Percentiles rank a stretch among this genome's conserved stretches.
Conservation (phyloP, 2,888 invertebrate species). For the Pediacus dermestoides region DNA sequence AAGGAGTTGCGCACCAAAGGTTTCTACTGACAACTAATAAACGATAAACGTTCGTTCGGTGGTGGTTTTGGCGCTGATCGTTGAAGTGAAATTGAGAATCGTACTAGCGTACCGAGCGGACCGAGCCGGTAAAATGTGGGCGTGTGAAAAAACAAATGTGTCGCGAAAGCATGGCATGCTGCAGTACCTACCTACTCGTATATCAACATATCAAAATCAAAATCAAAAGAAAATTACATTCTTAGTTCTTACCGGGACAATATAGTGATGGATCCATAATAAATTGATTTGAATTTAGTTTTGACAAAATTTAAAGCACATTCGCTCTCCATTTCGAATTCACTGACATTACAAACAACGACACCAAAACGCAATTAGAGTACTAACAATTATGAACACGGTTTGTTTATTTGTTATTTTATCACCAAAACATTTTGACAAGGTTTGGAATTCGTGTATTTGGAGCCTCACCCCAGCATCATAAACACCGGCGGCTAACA, state of each 20-base stretch:
- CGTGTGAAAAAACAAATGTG: slow-evolving; percentile 3
- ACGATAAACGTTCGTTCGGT: too few relatives aligned
- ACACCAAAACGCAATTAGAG: slow-evolving; percentile 5
- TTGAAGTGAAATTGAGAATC: background rate
- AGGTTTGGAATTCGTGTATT: slow-evolving; percentile 25
- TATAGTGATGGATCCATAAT: slow-evolving; percentile 46
- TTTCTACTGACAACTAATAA: background rate
- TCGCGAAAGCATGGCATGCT: background rate
- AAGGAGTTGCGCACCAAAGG: too few relatives aligned
- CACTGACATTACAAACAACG: slow-evolving; percentile 37
- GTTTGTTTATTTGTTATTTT: slow-evolving; percentile 12
- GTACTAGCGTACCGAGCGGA: too few relatives aligned
- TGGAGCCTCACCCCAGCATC: slow-evolving; percentile 38
- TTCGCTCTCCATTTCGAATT: slow-evolving; percentile 35
- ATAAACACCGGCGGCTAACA: slow-evolving; percentile 37
- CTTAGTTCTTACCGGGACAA: slow-evolving; percentile 46
- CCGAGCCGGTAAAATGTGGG: slow-evolving; percentile 4
- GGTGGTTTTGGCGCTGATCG: slow-evolving; percentile 7
- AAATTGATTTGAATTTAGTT: slow-evolving; percentile 21
- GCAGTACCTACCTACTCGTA: too few relatives aligned
- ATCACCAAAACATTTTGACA: slow-evolving; percentile 31
- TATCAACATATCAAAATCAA: too few relatives aligned
- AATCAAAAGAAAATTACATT: too few relatives aligned
- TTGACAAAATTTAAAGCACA: slow-evolving; percentile 30
- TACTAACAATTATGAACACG: slow-evolving; percentile 23